Evolutionary conservation across 2,888 invertebrate species (phyloP), one percentile per base, ranked within the genome.

Genomic region (Apotomis capreana): DNA sequence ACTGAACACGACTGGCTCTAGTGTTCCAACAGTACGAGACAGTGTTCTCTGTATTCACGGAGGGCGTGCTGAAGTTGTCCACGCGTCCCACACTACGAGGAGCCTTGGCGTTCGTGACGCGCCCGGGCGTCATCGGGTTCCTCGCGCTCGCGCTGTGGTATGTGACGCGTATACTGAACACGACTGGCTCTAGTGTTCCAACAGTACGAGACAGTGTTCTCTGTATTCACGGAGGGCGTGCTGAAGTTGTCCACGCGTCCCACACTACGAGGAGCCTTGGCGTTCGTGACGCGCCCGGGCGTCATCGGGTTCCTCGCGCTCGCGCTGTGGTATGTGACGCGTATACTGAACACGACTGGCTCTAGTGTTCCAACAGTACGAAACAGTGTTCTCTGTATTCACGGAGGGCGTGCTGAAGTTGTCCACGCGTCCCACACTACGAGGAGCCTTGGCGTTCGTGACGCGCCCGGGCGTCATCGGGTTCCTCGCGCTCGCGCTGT

Each of bases 391-490:
- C 86, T 89, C 93, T 75, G 94, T 95, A 71, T 84, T 96, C 58
- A 90, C 94, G 8, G 92, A 94, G 62, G 94, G 94, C 2, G 91
- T 95, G 65, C 86, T 95, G 40, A 84, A 88, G 8, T 81, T 96
- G 63, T 85, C 93, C 26, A 80, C 89, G 36, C 91, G 93, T 8
- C 88, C 87, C 60, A 71, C 79, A 0, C 86, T 94, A 70, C 93
- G 94, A 84, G 78, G 81, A 3, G 81, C 92, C 26, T 79, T 95
- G 4, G 83, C 84, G 44, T 94, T 93, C 79, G 74, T 95, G 6
- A 89, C 94, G 0, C 94, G 94, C 73, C 96, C 96, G 4, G 95
- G 95, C 0, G 94, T 94, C 57, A 92, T 96, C 58, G 94, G 94
- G 54, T 94, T 95, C 72, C 81, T 95, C 9, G 83, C 95, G 71